A percentile compares a stretch with the other conserved stretches of the same genome.
Evolutionary conservation across 2,113 vertebrate genomes (phyloP).

Genomic region (Crotalus helleri): DNA sequence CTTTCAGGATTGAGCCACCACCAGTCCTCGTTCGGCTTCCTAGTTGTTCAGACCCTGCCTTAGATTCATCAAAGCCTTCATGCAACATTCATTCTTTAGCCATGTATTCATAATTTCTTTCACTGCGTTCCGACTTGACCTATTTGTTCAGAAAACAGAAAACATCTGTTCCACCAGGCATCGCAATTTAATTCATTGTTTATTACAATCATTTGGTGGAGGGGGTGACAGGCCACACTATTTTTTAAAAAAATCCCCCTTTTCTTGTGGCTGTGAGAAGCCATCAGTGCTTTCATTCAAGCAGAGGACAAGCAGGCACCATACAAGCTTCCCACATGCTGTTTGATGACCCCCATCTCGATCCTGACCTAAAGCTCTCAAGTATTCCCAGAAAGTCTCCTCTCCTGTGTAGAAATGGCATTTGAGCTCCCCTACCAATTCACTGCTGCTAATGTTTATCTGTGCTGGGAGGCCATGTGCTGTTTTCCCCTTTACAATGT

Average conservation of each 20-base stretch:
- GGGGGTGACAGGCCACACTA: neutral
- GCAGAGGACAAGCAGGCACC: neutral
- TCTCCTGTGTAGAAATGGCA: neutral
- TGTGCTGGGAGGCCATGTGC: slow-evolving; percentile 23
- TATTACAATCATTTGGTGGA: neutral
- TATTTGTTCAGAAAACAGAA: slow-evolving; percentile 39
- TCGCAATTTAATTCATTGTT: slow-evolving; percentile 22
- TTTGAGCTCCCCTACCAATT: neutral
- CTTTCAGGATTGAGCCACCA: neutral
- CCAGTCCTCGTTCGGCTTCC: neutral
- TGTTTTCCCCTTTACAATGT: neutral
- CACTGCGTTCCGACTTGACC: neutral
- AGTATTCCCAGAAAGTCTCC: neutral
- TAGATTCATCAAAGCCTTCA: neutral
- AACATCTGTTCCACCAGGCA: slow-evolving; percentile 36
- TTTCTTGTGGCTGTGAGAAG: neutral
- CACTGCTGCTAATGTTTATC: slow-evolving; percentile 2
- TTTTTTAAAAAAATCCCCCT: neutral
- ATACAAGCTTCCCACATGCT: fast-evolving
- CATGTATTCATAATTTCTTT: slow-evolving; percentile 14
- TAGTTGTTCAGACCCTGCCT: neutral
- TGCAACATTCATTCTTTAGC: neutral
- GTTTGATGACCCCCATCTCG: fast-evolving
- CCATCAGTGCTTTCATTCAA: neutral
- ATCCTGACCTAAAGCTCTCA: neutral